Evolutionary conservation across 2,797 vertebrate genomes (phyloP), one percentile per base, ranked within the genome.

Genomic region (Hydrophis major): DNA sequence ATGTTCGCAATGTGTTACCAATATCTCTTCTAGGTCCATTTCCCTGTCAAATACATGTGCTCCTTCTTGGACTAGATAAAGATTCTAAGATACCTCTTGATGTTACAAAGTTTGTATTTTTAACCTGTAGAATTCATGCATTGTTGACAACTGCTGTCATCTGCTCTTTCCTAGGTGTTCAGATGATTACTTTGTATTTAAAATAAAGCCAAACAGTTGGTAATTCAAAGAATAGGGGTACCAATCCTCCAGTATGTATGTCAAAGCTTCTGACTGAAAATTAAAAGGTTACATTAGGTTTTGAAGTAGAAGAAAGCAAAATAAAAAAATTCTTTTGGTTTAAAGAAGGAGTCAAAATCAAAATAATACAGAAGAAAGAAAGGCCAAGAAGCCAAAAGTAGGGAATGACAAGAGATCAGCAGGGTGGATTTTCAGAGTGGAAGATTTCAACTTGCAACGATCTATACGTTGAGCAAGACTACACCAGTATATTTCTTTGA

Each of bases 241-340:
- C 88, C 63, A 95, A 87, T 93, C 90, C 94, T 83, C 63, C 10
- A 94, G 94, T 50, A 42, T 16, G 95, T 94, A 92, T 94, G 88
- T 94, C 94, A 93, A 92, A 94, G 90, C 94, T 89, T 0, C 92
- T 92, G 91, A 92, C 66, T 88, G 94, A 93, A 95, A 95, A 74
- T 74, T 66, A n/a, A 74, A 32, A 53, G 11, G 57, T 92, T 93
- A 94, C 93, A 0, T 1, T 20, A 2, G 93, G 47, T 93, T 94
- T 95, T 90, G 86, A 94, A 96, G 92, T n/a, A 93, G 91, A 91
- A 87, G 93, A 74, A n/a, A 91, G 88, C 96, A 96, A 74, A 27
- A 7, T 56, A 8, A 37, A 92, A 87, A 14, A 92, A 11, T 95
- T 89, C 6, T 88, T 94, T 89, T 89, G 66, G 55, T 91, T 69